These are phyloP conservation scores for Pogonophryne albipinna DNA, from an alignment of 2,797 vertebrate genomes.

Conservation along the genomic window DNA sequence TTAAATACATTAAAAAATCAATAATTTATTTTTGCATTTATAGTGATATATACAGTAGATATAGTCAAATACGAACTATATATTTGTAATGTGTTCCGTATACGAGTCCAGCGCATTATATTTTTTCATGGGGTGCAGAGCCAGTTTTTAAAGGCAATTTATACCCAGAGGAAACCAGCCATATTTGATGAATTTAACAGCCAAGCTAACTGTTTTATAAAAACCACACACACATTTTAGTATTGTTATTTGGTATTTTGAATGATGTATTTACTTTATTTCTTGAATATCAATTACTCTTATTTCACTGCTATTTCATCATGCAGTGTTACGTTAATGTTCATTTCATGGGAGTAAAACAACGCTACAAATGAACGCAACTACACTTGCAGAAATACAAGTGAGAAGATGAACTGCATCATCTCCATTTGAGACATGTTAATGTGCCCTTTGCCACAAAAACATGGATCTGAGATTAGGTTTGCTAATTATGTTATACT, in stretches of 20 bases:
- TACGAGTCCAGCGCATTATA: too few relatives aligned
- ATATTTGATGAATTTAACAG: neutral
- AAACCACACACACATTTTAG: neutral
- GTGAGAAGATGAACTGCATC: neutral
- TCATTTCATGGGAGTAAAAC: constrained; percentile 12
- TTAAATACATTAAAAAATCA: neutral
- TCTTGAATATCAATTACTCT: constrained; percentile 44
- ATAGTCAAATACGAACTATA: too few relatives aligned
- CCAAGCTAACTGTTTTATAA: constrained; percentile 1
- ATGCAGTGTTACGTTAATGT: constrained; percentile 61
- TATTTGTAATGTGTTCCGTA: too few relatives aligned
- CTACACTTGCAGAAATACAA: too few relatives aligned
- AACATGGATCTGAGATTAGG: neutral
- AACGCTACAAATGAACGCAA: too few relatives aligned
- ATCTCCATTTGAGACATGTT: neutral
- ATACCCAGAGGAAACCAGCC: neutral
- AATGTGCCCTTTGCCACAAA: neutral
- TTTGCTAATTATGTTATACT: neutral
- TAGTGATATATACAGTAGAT: too few relatives aligned
- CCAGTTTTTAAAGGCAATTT: neutral
- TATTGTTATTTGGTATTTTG: constrained; percentile 23
- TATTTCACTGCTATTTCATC: constrained; percentile 70
- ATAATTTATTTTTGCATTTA: too few relatives aligned
- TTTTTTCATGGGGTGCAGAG: neutral
- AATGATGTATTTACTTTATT: constrained; percentile 32